Base-by-base conservation (phyloP, 2,113 vertebrate species). In the Macquaria ambigua region DNA sequence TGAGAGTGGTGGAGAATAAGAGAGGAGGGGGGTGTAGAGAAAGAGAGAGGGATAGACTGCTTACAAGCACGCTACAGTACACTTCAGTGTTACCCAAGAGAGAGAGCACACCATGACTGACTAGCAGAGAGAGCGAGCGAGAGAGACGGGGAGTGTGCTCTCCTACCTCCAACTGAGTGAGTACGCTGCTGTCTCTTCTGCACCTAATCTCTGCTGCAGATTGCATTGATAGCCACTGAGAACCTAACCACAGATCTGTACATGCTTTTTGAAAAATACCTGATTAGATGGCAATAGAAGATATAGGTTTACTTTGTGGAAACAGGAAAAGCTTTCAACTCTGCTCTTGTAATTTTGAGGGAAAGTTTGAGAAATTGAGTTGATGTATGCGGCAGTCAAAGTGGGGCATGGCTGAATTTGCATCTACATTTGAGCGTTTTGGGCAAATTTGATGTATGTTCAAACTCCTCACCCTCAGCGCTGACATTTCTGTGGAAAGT, bases 131-230 rank as follows among this genome's bases (percentile, higher is more conserved):
- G 90, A 84, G 59, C 61, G 53, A 87, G 84, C 71, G 8, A 91
- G 83, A 82, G 90, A 91, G 85, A 87, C 90, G 83, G 91, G 87
- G 90, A 92, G 93, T 86, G 86, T 78, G 80, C 92, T 94, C 92
- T 94, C 93, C 93, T 85, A 93, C 94, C 93, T 95, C 94, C 92
- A 90, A 93, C 92, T 83, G 94, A 95, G 96, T 96, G 86, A 96
- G 96, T 96, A 95, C 55, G 14, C 85, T 74, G 83, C 46, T 69
- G 55, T 87, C 77, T 79, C 82, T 61, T 81, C 64, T 69, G 80
- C 77, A 81, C 90, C 87, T 83, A 2, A 70, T 79, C 76, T 77
- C 70, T 64, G 23, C 77, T 85, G 81, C 43, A 83, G 74, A 79
- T 61, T 43, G 68, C 71, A 56, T 34, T 66, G 75, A 41, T 8